Evolutionary conservation across 2,113 vertebrate species (phyloP).

Genomic region (Ictalurus furcatus): DNA sequence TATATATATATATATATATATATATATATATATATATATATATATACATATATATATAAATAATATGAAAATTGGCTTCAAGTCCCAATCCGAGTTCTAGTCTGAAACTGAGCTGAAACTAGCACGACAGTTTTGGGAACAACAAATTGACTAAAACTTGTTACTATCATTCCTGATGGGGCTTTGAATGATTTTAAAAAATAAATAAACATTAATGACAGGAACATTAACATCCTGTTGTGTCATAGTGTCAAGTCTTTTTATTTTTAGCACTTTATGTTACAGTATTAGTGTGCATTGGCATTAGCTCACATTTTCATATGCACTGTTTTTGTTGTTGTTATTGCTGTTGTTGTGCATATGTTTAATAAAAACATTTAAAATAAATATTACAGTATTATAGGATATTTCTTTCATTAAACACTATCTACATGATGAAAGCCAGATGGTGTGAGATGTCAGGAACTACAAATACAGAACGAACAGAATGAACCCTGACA

Average conservation of each 20-base stretch:
- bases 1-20: no score
- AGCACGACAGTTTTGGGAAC: not conserved
- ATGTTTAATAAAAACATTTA: not conserved
- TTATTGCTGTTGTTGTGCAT: constrained; percentile 15
- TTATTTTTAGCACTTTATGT: constrained; percentile 37
- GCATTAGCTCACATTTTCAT: not conserved
- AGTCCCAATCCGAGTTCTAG: not conserved
- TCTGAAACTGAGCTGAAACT: not conserved
- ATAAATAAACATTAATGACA: not conserved
- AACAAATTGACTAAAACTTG: no score
- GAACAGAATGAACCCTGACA: not conserved
- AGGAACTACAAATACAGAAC: constrained; percentile 3
- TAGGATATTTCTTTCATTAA: not conserved
- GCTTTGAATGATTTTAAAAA: not conserved
- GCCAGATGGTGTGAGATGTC: not conserved
- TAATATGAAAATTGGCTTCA: not conserved
- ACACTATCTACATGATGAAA: not conserved
- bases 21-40: no score
- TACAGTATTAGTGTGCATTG: constrained; percentile 37
- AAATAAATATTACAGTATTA: not conserved
- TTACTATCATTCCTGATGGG: not conserved
- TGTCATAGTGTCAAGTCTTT: constrained; percentile 20
- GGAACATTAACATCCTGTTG: not conserved
- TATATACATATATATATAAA: no score
- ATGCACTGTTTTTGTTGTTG: constrained; percentile 28